Percentiles rank a stretch among this genome's conserved stretches.
Conservation (phyloP, 2,888 invertebrate genomes). For the Noctua janthina region DNA sequence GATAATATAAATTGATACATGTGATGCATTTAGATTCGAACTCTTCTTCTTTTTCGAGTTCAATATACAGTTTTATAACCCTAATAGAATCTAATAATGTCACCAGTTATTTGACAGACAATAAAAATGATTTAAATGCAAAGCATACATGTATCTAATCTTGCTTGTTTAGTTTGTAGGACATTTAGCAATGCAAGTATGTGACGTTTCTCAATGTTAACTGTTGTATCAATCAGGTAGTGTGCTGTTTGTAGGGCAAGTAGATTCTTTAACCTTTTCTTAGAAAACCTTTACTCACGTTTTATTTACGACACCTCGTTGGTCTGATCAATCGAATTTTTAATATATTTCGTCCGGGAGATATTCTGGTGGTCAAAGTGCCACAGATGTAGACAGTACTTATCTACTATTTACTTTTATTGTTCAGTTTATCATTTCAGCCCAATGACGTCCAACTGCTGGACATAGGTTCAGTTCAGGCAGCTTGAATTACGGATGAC, state of each 20-base stretch:
- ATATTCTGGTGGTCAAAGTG: not conserved
- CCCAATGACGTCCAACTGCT: not conserved
- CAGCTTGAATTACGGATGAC: not conserved
- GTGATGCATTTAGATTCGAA: not conserved
- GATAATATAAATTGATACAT: not conserved
- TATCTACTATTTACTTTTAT: not conserved
- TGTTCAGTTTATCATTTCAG: not conserved
- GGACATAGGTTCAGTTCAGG: not conserved
- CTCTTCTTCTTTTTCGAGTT: not conserved
- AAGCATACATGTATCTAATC: not conserved
- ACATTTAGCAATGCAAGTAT: conserved; percentile 34
- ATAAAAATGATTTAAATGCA: not conserved
- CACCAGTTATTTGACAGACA: not conserved
- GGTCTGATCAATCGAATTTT: not conserved
- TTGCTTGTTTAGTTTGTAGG: conserved; percentile 13
- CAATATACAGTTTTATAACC: too few species aligned
- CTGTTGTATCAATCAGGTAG: conserved; percentile 30
- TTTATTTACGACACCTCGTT: not conserved
- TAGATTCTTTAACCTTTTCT: conserved; percentile 36
- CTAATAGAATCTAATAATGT: not conserved
- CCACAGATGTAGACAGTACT: not conserved
- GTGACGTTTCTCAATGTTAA: conserved; percentile 47
- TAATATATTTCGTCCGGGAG: not conserved
- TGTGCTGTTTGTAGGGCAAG: conserved; percentile 30
- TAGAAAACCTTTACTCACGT: not conserved